These are phyloP conservation scores for Bungarus multicinctus DNA, from an alignment of 2,113 vertebrate species.

Conservation along the genomic window DNA sequence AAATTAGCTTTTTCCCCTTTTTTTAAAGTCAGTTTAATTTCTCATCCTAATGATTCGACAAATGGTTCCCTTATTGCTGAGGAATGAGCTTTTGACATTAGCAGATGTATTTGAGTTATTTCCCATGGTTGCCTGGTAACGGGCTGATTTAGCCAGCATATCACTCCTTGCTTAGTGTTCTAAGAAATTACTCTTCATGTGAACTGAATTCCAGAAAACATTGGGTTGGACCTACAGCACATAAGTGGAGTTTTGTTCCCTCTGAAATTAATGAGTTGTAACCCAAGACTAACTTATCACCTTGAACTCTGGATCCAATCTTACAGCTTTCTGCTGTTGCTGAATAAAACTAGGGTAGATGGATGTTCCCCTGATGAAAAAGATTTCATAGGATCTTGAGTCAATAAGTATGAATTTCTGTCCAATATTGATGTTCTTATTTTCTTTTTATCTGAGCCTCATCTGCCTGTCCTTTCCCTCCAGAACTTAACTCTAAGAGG, in stretches of 20 bases:
- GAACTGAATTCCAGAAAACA: neutral
- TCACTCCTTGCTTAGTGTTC: neutral
- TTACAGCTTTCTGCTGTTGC: neutral
- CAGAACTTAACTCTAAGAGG: neutral
- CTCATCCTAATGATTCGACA: neutral
- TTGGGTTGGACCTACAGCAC: neutral
- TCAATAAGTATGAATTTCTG: neutral
- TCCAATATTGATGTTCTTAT: neutral
- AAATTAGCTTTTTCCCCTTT: neutral
- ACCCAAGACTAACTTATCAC: neutral
- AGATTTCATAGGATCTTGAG: neutral
- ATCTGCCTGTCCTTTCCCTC: neutral
- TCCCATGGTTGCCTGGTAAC: constrained; percentile 2
- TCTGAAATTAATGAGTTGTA: neutral
- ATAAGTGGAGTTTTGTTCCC: neutral
- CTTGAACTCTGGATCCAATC: neutral
- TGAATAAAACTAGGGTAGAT: neutral
- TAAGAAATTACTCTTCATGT: neutral
- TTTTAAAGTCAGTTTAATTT: neutral
- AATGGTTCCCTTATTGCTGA: neutral
- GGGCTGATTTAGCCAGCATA: neutral
- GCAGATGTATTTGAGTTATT: constrained; percentile 6
- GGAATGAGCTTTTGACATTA: constrained; percentile 1
- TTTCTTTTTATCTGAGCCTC: neutral
- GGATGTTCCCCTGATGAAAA: neutral